Percentiles rank a stretch among this genome's conserved stretches.
Conservation (phyloP, 35 echinoderm and acorn worm genomes). For the Ophiothrix spiculata region DNA sequence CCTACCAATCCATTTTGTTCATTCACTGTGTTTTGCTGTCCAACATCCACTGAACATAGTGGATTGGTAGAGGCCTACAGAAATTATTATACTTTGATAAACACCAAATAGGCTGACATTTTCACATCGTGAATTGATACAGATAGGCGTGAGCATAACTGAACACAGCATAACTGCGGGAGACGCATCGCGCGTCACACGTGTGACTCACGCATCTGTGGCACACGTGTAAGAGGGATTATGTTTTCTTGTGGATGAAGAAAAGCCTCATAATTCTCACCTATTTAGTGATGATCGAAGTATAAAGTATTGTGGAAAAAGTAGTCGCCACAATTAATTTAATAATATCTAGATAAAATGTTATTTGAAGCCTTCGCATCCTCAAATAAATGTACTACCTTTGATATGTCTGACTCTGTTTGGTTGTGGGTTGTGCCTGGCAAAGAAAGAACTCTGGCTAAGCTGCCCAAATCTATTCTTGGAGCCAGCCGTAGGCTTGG, state of each 20-base stretch:
- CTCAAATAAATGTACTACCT: constrained; percentile 42
- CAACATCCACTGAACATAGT: background rate
- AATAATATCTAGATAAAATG: background rate
- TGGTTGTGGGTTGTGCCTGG: constrained; percentile 92
- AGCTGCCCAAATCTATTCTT: constrained; percentile 79
- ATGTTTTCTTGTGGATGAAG: too few relatives aligned
- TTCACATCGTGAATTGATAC: too few relatives aligned
- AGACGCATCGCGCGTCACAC: too few relatives aligned
- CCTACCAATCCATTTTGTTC: too few relatives aligned
- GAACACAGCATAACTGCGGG: too few relatives aligned
- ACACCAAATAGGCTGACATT: background rate
- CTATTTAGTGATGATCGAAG: too few relatives aligned
- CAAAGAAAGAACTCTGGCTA: constrained; percentile 92
- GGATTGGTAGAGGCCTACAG: background rate
- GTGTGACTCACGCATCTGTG: too few relatives aligned
- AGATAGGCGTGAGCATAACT: too few relatives aligned
- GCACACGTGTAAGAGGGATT: too few relatives aligned
- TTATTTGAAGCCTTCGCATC: background rate
- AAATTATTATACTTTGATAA: background rate
- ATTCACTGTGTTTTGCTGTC: too few relatives aligned
- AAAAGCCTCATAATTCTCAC: too few relatives aligned
- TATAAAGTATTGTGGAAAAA: background rate
- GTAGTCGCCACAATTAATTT: background rate
- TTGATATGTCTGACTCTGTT: constrained; percentile 87
- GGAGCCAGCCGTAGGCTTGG: constrained; percentile 52